These are phyloP conservation scores for Platalea minor DNA, from an alignment of 2,797 vertebrate genomes.

Conservation along the genomic window DNA sequence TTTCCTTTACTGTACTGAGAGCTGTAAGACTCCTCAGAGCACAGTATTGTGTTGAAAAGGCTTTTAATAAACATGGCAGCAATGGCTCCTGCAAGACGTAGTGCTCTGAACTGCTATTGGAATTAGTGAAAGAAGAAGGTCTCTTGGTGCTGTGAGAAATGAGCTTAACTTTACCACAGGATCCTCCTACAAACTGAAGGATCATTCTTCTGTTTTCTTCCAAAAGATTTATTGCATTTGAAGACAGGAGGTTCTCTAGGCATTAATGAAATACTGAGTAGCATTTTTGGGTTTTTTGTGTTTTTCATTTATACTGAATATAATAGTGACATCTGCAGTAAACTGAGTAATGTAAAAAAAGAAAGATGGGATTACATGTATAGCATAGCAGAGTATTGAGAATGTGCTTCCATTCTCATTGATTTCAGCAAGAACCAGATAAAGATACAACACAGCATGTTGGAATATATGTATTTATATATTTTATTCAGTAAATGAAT, in stretches of 20 bases:
- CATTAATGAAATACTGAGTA: conserved; percentile 12
- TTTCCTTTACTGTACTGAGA: neutral
- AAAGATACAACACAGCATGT: neutral
- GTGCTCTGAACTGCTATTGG: neutral
- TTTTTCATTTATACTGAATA: neutral
- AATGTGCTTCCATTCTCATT: neutral
- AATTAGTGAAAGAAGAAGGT: neutral
- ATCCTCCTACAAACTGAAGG: neutral
- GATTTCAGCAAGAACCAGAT: neutral
- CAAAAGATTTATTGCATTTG: neutral
- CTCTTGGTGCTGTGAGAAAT: neutral
- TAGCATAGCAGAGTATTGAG: neutral
- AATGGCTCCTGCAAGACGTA: neutral
- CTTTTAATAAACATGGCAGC: neutral
- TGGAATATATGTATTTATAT: neutral
- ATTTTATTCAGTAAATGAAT: neutral
- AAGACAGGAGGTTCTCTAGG: neutral
- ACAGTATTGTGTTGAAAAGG: neutral
- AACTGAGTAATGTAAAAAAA: neutral
- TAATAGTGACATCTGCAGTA: neutral
- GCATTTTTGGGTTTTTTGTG: neutral
- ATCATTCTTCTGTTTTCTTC: neutral
- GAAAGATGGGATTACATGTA: neutral
- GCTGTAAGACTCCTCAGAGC: neutral
- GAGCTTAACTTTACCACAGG: neutral